Evolutionary conservation across 2,888 invertebrate genomes (phyloP), one percentile per base, ranked within the genome.

Genomic region (Chymomyza procnemis): DNA sequence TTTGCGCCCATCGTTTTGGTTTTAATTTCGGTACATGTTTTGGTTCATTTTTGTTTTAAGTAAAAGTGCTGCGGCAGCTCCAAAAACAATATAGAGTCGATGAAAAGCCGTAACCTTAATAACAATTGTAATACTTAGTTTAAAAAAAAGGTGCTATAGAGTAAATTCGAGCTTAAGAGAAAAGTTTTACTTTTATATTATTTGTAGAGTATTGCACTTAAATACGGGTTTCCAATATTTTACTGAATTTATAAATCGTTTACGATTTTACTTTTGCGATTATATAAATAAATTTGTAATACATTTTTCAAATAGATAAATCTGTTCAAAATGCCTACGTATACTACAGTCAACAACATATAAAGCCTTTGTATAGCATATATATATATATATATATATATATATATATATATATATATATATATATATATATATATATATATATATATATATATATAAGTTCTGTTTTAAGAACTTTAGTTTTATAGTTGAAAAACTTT

Each of bases 321-420:
- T 58, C 56, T 22, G 22, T 58, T 41, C 18, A 50, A 50, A 50
- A 34, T 81, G 80, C 34, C 34, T 34, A 8, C 6, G 2, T 9
- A 34, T 34, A 34, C 67, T 80, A 83, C 66, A 72, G 34, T 68
- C 69, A 84, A 76, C 72, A 84, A 86, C 74, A 81, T 73, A 34
- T 54, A 54, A 54, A 54, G 19, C 22, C 14, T 22, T 54, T 19
- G 9, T 19, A 16, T 21, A 14, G 19, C 22, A 54, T 54, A 54
- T 21, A 41, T n/a, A n/a, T n/a, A n/a, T n/a, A n/a, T n/a, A n/a
- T n/a, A n/a, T n/a, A n/a, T n/a, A n/a, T n/a, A n/a, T n/a, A n/a
- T n/a, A n/a, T n/a, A n/a, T n/a, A n/a, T n/a, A n/a, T n/a, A n/a
- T n/a, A n/a, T n/a, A n/a, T n/a, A n/a, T n/a, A n/a, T n/a, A n/a